Conservation (phyloP, 2,113 vertebrate species). For the rabbit (Oryctolagus cuniculus) region DNA sequence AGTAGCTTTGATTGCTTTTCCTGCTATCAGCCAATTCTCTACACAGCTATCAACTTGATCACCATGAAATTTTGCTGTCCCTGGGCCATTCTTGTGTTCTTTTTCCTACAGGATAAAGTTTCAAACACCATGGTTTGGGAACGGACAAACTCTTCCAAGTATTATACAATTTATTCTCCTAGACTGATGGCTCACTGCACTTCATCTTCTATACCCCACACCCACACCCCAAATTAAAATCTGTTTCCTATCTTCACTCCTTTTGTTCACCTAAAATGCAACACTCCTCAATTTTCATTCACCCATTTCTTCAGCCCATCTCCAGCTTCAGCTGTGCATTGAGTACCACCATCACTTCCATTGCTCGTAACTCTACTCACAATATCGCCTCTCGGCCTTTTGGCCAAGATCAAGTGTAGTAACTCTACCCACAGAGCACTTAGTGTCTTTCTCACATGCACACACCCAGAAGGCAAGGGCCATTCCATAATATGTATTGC, state of each 20-base stretch:
- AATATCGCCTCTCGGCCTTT: no score
- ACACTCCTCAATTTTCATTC: neutral
- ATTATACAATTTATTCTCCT: neutral
- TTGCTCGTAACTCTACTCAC: neutral
- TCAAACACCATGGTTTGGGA: neutral
- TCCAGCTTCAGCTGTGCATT: neutral
- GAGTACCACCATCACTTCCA: neutral
- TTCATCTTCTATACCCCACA: neutral
- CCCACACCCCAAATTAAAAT: neutral
- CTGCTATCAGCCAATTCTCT: neutral
- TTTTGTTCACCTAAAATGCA: neutral
- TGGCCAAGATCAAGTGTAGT: no score
- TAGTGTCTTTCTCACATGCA: neutral
- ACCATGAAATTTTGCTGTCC: conserved; percentile 20
- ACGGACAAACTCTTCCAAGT: neutral
- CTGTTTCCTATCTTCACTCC: neutral
- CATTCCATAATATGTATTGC: neutral
- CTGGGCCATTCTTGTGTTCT: neutral
- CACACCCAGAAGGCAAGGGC: neutral
- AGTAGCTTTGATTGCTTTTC: neutral
- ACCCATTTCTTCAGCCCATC: neutral
- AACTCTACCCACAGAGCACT: neutral
- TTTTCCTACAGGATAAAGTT: neutral
- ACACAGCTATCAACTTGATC: neutral
- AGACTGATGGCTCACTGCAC: neutral